Base-by-base conservation (phyloP, 1,140 invertebrate genomes). In the Battus philenor region DNA sequence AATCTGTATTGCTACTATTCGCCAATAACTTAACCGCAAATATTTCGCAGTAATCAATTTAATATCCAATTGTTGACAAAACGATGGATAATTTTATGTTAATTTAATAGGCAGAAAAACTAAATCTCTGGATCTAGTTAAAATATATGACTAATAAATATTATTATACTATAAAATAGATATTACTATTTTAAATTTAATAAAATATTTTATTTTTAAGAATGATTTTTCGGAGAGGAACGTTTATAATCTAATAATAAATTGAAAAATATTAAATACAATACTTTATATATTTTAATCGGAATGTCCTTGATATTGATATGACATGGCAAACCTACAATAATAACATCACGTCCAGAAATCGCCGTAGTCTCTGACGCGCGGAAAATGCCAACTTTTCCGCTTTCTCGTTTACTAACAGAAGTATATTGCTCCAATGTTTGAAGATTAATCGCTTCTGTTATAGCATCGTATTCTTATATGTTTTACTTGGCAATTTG, bases 301-400 rank as follows among this genome's bases (percentile, higher is more conserved):
- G 8, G 20, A 13, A 41, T 27, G 10, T 29, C 22, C 15, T 29
- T 15, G 6, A 27, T 13, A 7, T 15, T 16, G 4, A 12, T 27
- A 4, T 7, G 29, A 6, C 4, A 29, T 29, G 38, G 38, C 17
- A 8, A 29, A 13, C 26, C 26, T 41, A 41, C 9, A 29, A 17
- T 44, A 62, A 64, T 62, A 54, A 50, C 56, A 56, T 65, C 68
- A 74, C 70, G 70, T 74, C 54, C 41, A 36, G 39, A 34, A 47
- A 26, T 24, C 41, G 44, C 24, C 50, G 44, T 24, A 17, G 18
- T 26, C 46, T 38, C 18, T 44, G 27, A 33, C 50, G 48, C 44
- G 30, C 27, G 31, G 32, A 39, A 54, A 41, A 38, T 31, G 58
- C 22, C 49, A 34, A 65, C 61, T 59, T 66, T 68, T 68, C 63